Conservation (phyloP, 2,888 invertebrate species). For the Pyrrhia umbra region DNA sequence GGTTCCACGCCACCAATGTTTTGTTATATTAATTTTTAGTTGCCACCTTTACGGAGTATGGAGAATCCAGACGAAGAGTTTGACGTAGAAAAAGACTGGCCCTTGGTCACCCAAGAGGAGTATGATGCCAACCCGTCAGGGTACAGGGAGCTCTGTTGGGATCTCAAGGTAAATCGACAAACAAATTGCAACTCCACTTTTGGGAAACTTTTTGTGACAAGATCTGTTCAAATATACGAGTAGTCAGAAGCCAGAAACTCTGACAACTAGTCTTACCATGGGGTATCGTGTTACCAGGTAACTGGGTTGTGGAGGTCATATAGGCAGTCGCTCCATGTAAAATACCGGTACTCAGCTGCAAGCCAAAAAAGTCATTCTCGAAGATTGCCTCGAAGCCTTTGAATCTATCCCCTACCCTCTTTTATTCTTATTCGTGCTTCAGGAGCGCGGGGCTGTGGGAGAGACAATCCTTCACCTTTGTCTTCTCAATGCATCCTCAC, state of each 20-base stretch:
- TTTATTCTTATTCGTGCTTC: slow-evolving; percentile 67
- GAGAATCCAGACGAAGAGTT: slow-evolving; percentile 96
- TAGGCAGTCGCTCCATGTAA: no score
- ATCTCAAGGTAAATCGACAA: slow-evolving; percentile 91
- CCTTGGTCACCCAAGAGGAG: slow-evolving; percentile 91
- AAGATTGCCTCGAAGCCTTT: no score
- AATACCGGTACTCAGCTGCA: no score
- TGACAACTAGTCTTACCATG: no score
- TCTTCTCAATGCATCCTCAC: slow-evolving; percentile 96
- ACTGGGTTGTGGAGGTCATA: no score
- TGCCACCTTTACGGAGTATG: slow-evolving; percentile 94
- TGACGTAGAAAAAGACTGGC: slow-evolving; percentile 94
- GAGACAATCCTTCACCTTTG: slow-evolving; percentile 98
- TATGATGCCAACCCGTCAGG: slow-evolving; percentile 92
- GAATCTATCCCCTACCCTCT: no score
- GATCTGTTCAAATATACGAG: no score
- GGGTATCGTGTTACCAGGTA: no score
- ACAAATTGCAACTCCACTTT: background rate
- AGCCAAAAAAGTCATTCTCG: no score
- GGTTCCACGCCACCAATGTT: background rate
- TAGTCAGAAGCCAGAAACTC: no score
- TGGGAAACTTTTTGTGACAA: no score
- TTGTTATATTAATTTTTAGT: slow-evolving; percentile 85
- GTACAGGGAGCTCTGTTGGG: slow-evolving; percentile 97
- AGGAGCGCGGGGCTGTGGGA: slow-evolving; percentile 98